Base-by-base conservation (phyloP, 1,140 invertebrate genomes). In the Pogonognathellus flavescens region DNA sequence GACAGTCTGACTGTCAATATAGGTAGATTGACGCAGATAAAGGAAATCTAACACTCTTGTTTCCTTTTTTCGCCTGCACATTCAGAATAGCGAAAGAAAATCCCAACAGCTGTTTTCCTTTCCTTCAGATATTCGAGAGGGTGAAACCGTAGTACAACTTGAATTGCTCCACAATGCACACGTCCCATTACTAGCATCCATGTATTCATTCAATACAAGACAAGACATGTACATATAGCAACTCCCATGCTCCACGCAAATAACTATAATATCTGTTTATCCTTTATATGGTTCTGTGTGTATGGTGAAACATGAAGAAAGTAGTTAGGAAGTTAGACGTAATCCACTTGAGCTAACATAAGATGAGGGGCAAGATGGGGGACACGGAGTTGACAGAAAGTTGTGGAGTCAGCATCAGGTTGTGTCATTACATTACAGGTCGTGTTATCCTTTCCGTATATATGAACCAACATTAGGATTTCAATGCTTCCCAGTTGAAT, bases 371-470 rank as follows among this genome's bases (percentile, higher is more conserved):
- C 70, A 55, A 53, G 80, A 59, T 81, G 53, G 20, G 80, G 80
- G 20, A n/a, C 80, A 81, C 55, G 53, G 80, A 81, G 52, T 81
- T 81, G 80, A 81, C 80, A 81, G 50, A 55, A 59, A 81, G 80
- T 81, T 81, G 80, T 55, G 53, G 80, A 81, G 50, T 81, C 80
- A 81, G 53, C 80, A 81, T 81, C 50, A 81, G 80, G 80, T 81
- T 81, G 80, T 81, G 80, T 81, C 80, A 59, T 76, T 76, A 50
- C 70, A 76, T 50, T 76, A 50, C 70, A 76, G 25, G 41, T 76
- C 70, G 70, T 50, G 31, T 49, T 16, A 76, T 76, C 70, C 31
- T 76, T 49, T 14, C 70, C 18, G 10, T 76, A 50, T 76, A 50
- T 14, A 57, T 49, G 62, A 25, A 31, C 22, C 20, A 76, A 31